A percentile compares a stretch with the other conserved stretches of the same genome.
Evolutionary conservation across 1,140 invertebrate species (phyloP).

Genomic region (Ooceraea biroi): DNA sequence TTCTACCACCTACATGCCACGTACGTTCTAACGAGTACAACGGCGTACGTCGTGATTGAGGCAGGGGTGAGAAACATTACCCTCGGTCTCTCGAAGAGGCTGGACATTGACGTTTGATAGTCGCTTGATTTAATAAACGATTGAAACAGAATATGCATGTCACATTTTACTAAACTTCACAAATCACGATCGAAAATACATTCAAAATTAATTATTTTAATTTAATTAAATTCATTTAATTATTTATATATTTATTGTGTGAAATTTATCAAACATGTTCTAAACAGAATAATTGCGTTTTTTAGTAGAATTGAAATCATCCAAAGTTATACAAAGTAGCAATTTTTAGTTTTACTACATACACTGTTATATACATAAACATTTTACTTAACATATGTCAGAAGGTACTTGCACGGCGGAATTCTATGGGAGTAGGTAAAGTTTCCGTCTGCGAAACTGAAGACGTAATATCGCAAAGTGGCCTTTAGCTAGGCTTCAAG

Average conservation of each 20-base stretch:
- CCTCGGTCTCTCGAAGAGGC: not conserved
- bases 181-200: not conserved
- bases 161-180: not conserved
- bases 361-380: not conserved
- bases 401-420: not conserved
- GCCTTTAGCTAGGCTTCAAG: conserved; percentile 82
- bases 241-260: no score
- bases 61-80: not conserved
- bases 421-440: conserved; percentile 1
- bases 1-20: conserved; percentile 45
- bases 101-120: conserved; percentile 38
- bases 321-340: not conserved
- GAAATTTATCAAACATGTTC: not conserved
- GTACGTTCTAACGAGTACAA: conserved; percentile 36
- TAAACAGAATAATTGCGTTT: not conserved
- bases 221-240: not conserved
- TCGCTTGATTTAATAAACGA: not conserved
- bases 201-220: not conserved
- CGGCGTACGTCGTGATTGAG: conserved; percentile 50
- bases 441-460: conserved; percentile 39
- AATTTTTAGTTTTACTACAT: not conserved
- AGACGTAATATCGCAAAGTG: conserved; percentile 79
- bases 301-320: not conserved
- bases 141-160: not conserved
- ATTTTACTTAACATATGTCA: not conserved